phyloP scores from a whole-genome alignment of 1,140 invertebrate species.

The Pogonus chalceus region DNA sequence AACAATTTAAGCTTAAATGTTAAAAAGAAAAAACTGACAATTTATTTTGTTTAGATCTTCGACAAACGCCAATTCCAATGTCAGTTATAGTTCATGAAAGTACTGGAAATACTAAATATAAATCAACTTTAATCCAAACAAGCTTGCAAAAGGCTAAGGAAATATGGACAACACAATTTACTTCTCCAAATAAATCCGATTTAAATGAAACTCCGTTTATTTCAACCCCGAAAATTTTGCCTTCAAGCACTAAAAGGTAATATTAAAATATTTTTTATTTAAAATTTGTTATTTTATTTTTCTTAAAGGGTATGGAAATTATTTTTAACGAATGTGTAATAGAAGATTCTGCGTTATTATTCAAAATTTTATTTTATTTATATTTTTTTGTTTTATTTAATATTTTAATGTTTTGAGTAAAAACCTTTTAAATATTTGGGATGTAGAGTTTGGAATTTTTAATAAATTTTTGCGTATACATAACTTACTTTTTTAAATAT shows the following conservation, averaged over 20 bases:
- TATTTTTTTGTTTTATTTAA: too few relatives aligned
- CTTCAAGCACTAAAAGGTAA: constrained; percentile 11
- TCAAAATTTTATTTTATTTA: constrained; percentile 10
- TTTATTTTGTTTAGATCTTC: constrained; percentile 13
- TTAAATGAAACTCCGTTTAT: constrained; percentile 30
- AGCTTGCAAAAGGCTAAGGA: constrained; percentile 26
- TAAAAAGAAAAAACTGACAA: background rate
- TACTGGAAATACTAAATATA: constrained; percentile 25
- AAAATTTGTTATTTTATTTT: too few relatives aligned
- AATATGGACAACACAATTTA: constrained; percentile 19
- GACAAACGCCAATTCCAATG: constrained; percentile 22
- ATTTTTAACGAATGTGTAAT: too few relatives aligned
- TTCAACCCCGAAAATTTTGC: constrained; percentile 19
- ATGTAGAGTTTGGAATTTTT: too few relatives aligned
- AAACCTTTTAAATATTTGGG: too few relatives aligned
- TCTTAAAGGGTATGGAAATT: too few relatives aligned
- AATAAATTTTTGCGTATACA: too few relatives aligned
- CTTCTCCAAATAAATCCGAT: constrained; percentile 10
- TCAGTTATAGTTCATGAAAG: constrained; percentile 29
- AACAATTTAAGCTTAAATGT: constrained; percentile 1
- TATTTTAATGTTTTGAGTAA: too few relatives aligned
- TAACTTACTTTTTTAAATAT: too few relatives aligned
- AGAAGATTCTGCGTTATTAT: background rate
- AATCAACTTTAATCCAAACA: constrained; percentile 27
- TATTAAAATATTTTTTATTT: too few relatives aligned